Percentiles rank a stretch among this genome's conserved stretches.
Evolutionary conservation across 2,888 invertebrate genomes (phyloP).

Genomic region (Flabesymbios commensalis): DNA sequence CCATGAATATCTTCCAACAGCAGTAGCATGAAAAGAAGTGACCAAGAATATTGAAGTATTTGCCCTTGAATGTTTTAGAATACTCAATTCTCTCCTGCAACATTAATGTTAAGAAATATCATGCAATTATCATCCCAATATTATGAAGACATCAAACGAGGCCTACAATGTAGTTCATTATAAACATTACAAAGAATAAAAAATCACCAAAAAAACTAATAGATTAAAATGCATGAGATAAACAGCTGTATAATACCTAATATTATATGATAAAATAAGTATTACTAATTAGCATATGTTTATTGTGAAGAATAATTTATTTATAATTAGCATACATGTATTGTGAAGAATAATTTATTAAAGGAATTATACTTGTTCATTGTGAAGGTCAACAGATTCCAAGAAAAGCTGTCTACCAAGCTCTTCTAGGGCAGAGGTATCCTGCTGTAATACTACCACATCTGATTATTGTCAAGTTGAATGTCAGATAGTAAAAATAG

Average conservation of each 20-base stretch:
- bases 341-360: no score
- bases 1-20: slow-evolving; percentile 98
- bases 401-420: slow-evolving; percentile 90
- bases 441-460: slow-evolving; percentile 61
- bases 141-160: neutral
- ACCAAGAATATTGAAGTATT: slow-evolving; percentile 96
- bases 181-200: neutral
- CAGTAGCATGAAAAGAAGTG: slow-evolving; percentile 99
- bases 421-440: slow-evolving; percentile 88
- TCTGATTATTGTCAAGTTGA: slow-evolving; percentile 2
- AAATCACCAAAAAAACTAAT: neutral
- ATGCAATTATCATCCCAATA: neutral
- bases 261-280: neutral
- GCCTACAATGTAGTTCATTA: neutral
- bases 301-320: no score
- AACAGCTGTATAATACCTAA: neutral
- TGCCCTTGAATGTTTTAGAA: slow-evolving; percentile 95
- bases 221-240: neutral
- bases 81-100: slow-evolving; percentile 73
- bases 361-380: slow-evolving; percentile 42
- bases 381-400: slow-evolving; percentile 89
- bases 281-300: no score
- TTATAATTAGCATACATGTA: no score
- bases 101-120: neutral
- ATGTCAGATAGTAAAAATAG: neutral